These are phyloP conservation scores for Tangara arthus DNA, from an alignment of 2,797 vertebrate species.

Conservation along the genomic window DNA sequence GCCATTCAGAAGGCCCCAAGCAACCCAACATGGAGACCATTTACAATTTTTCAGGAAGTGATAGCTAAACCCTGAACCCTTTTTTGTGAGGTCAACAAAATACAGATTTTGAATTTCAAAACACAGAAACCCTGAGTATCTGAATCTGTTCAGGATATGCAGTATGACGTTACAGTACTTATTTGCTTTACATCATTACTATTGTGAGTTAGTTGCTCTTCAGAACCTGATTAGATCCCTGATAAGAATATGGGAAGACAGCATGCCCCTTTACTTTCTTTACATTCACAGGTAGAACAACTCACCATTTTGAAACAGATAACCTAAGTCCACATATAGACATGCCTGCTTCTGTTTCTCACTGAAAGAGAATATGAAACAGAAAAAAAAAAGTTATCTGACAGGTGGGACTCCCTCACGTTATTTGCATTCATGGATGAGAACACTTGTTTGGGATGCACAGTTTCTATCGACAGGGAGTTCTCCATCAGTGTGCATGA, in stretches of 20 bases:
- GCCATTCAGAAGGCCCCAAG: neutral
- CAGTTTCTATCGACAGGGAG: neutral
- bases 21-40: neutral
- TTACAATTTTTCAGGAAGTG: neutral
- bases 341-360: neutral
- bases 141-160: neutral
- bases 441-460: neutral
- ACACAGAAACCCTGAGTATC: neutral
- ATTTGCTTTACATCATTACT: neutral
- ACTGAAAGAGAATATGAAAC: neutral
- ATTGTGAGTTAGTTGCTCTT: neutral
- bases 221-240: neutral
- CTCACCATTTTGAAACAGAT: neutral
- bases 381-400: neutral
- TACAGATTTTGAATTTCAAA: neutral
- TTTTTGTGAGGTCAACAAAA: neutral
- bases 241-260: neutral
- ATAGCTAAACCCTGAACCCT: neutral
- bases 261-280: neutral
- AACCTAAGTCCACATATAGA: neutral
- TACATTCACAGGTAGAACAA: neutral
- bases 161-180: neutral
- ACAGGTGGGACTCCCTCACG: neutral
- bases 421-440: neutral
- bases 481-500: neutral